phyloP scores from a whole-genome alignment of 1,140 invertebrate genomes.

The Cryptotermes secundus region DNA sequence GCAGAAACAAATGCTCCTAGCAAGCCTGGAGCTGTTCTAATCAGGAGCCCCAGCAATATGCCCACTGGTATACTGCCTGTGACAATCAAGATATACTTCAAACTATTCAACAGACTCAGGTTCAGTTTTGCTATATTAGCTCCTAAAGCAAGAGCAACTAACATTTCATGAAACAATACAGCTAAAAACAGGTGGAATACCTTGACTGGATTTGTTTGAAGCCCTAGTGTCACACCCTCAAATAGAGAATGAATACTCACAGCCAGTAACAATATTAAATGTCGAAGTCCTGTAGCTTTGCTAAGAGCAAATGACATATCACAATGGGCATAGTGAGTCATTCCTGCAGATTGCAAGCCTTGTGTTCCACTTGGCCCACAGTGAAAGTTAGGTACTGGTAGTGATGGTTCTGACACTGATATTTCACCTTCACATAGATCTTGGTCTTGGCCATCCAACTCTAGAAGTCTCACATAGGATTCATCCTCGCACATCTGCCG shows the following conservation, averaged over 20 bases:
- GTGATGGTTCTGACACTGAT: background rate
- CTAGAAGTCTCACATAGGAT: background rate
- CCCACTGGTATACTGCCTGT: background rate
- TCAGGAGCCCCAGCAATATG: background rate
- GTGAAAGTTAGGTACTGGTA: background rate
- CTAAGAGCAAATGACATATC: background rate
- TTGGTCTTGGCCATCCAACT: background rate
- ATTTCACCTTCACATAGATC: background rate
- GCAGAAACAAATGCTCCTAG: background rate
- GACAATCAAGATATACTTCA: constrained; percentile 1
- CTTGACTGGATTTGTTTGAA: background rate
- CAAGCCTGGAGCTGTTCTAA: constrained; percentile 8
- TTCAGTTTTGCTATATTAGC: constrained; percentile 2
- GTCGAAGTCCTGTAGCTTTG: background rate
- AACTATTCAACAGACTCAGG: background rate
- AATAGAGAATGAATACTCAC: background rate
- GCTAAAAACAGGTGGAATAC: background rate
- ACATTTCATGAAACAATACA: background rate
- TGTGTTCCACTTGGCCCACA: background rate
- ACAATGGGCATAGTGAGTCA: background rate
- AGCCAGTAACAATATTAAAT: background rate
- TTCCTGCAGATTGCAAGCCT: background rate
- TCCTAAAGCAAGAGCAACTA: background rate
- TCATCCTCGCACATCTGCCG: background rate
- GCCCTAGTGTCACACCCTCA: background rate